A percentile compares a stretch with the other conserved stretches of the same genome.
These are phyloP conservation scores for Goniozus legneri DNA, from an alignment of 1,140 invertebrate genomes.

Conservation along the genomic window DNA sequence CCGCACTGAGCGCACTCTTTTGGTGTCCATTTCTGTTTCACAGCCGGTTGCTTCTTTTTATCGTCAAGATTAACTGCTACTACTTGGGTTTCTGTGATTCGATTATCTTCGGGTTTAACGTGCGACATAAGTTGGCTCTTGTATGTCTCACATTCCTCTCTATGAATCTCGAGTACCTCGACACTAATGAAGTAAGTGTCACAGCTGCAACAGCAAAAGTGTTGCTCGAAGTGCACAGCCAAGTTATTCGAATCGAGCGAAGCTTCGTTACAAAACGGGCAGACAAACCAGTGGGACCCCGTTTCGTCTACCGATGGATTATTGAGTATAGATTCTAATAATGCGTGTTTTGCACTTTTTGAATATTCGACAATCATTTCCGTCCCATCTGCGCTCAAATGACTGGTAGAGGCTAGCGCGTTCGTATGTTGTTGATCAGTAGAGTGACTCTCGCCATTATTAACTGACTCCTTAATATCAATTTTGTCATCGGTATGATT, in stretches of 20 bases:
- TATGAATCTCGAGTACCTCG: slow-evolving; percentile 49
- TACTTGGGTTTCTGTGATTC: slow-evolving; percentile 15
- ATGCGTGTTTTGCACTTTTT: slow-evolving; percentile 35
- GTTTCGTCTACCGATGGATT: slow-evolving; percentile 47
- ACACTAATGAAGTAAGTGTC: slow-evolving; percentile 49
- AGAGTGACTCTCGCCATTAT: slow-evolving; percentile 15
- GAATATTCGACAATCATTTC: slow-evolving; percentile 44
- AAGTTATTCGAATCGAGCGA: slow-evolving; percentile 49
- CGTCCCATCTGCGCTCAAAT: slow-evolving; percentile 28
- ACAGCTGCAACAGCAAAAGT: slow-evolving; percentile 54
- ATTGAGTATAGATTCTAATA: slow-evolving; percentile 38
- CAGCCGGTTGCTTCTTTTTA: slow-evolving; percentile 27
- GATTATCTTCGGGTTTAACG: slow-evolving; percentile 13
- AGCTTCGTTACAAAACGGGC: slow-evolving; percentile 57
- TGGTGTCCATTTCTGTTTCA: slow-evolving; percentile 48
- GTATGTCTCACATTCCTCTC: slow-evolving; percentile 39
- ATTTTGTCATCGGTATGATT: slow-evolving; percentile 16
- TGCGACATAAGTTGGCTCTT: slow-evolving; percentile 26
- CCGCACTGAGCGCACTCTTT: slow-evolving; percentile 59
- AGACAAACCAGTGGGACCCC: slow-evolving; percentile 49
- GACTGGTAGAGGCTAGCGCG: slow-evolving; percentile 38
- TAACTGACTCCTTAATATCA: slow-evolving; percentile 21
- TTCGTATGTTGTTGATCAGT: slow-evolving; percentile 22
- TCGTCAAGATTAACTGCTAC: slow-evolving; percentile 20
- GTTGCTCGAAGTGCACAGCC: slow-evolving; percentile 53